These are phyloP conservation scores for Hypomecis atomaria DNA, from an alignment of 2,888 invertebrate genomes.

Conservation along the genomic window DNA sequence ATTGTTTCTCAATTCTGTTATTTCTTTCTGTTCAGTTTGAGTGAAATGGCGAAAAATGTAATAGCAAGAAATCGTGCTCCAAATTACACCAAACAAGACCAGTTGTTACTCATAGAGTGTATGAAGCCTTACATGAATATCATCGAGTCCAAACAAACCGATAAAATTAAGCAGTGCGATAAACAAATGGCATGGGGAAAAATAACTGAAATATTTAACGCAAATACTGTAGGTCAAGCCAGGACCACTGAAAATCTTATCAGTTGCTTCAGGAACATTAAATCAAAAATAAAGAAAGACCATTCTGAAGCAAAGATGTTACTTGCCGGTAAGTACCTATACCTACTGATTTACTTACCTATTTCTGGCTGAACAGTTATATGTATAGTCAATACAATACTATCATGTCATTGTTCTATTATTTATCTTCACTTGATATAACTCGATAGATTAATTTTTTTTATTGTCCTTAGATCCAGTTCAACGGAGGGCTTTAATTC, in stretches of 20 bases:
- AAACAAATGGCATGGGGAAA: neutral
- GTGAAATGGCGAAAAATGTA: neutral
- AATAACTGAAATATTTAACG: neutral
- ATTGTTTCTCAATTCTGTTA: neutral
- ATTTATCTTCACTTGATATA: too few species aligned
- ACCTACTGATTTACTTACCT: neutral
- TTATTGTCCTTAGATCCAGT: neutral
- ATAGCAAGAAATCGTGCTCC: neutral
- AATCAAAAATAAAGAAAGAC: constrained; percentile 6
- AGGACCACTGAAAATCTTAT: neutral
- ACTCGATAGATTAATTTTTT: too few species aligned
- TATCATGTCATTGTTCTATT: too few species aligned
- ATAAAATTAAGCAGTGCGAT: neutral
- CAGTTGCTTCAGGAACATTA: constrained; percentile 6
- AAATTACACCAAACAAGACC: neutral
- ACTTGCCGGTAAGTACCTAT: constrained; percentile 4
- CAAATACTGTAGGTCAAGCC: neutral
- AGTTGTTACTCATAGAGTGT: neutral
- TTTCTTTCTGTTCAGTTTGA: neutral
- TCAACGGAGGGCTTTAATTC: neutral
- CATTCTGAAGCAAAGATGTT: constrained; percentile 13
- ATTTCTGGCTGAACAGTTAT: too few species aligned
- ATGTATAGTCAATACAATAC: too few species aligned
- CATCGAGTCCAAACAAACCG: neutral
- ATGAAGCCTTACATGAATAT: neutral